phyloP scores from a whole-genome alignment of 2,113 vertebrate genomes.

The Oreochromis niloticus region DNA sequence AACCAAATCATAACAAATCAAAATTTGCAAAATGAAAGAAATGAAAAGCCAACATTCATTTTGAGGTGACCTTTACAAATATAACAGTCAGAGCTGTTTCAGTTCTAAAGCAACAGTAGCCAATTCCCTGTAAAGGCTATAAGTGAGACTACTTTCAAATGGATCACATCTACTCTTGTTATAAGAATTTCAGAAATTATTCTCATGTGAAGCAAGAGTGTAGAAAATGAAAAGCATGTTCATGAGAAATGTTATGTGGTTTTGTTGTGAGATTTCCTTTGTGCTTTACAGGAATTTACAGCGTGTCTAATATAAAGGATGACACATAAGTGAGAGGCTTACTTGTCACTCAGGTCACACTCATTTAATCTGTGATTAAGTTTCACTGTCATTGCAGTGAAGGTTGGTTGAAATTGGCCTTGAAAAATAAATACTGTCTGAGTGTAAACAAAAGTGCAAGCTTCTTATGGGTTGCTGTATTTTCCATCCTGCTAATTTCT shows the following conservation, averaged over 20 bases:
- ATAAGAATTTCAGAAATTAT: not conserved
- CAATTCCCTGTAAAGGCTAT: not conserved
- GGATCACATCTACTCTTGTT: not conserved
- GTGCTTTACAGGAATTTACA: slow-evolving; percentile 5
- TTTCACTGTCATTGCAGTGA: not conserved
- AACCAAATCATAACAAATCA: not conserved
- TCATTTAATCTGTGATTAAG: not conserved
- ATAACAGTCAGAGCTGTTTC: not conserved
- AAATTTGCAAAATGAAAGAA: not conserved
- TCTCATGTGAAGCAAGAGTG: not conserved
- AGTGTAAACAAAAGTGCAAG: not conserved
- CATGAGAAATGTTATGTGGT: not conserved
- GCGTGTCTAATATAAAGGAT: not conserved
- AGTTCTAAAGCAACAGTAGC: not conserved
- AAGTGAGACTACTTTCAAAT: not conserved
- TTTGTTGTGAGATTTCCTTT: not conserved
- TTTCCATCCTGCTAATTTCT: slow-evolving; percentile 29
- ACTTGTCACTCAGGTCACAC: not conserved
- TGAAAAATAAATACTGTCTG: not conserved
- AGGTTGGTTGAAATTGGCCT: not conserved
- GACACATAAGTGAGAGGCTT: not conserved
- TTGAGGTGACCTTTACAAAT: not conserved
- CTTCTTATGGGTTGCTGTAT: not conserved
- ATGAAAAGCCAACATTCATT: not conserved
- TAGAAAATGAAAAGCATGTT: not conserved